A percentile compares a stretch with the other conserved stretches of the same genome.
Conservation (phyloP, 2,113 vertebrate genomes). For the Forbesichthys papilliferus region DNA sequence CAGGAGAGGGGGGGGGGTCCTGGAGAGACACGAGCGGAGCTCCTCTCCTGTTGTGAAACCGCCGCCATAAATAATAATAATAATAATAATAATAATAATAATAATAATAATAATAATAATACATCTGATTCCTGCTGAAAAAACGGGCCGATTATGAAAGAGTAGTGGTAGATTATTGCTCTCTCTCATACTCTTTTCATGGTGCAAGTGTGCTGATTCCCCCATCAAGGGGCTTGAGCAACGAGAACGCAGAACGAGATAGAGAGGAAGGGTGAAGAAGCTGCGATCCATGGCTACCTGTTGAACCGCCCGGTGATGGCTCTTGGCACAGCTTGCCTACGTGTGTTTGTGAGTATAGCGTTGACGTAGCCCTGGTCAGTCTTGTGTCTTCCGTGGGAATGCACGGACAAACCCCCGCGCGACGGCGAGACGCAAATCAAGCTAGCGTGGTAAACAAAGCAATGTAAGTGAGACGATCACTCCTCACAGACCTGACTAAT, state of each 20-base stretch:
- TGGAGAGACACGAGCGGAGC: slow-evolving; percentile 76
- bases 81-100: too few relatives aligned
- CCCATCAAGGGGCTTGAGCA: slow-evolving; percentile 22
- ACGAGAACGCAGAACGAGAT: slow-evolving; percentile 19
- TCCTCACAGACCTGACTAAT: slow-evolving; percentile 94
- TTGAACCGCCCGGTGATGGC: slow-evolving; percentile 14
- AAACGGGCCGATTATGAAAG: slow-evolving; percentile 60
- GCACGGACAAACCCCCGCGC: slow-evolving; percentile 76
- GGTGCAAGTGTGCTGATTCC: slow-evolving; percentile 24
- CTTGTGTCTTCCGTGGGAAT: slow-evolving; percentile 47
- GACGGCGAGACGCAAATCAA: slow-evolving; percentile 84
- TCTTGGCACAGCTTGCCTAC: slow-evolving; percentile 1
- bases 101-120: too few relatives aligned
- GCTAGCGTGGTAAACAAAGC: slow-evolving; percentile 85
- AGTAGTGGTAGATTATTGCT: slow-evolving; percentile 66
- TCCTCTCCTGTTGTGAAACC: slow-evolving; percentile 67
- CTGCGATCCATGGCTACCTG: slow-evolving; percentile 29
- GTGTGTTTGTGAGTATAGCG: slow-evolving; percentile 40
- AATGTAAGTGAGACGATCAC: slow-evolving; percentile 83
- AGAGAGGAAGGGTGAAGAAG: slow-evolving; percentile 11
- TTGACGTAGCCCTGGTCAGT: slow-evolving; percentile 4
- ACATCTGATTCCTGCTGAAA: slow-evolving; percentile 43
- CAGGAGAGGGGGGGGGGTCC: slow-evolving; percentile 71
- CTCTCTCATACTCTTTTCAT: too few relatives aligned
- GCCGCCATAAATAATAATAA: background rate